Evolutionary conservation across 2,888 invertebrate species (phyloP).

Genomic region (Augiades crinisus): DNA sequence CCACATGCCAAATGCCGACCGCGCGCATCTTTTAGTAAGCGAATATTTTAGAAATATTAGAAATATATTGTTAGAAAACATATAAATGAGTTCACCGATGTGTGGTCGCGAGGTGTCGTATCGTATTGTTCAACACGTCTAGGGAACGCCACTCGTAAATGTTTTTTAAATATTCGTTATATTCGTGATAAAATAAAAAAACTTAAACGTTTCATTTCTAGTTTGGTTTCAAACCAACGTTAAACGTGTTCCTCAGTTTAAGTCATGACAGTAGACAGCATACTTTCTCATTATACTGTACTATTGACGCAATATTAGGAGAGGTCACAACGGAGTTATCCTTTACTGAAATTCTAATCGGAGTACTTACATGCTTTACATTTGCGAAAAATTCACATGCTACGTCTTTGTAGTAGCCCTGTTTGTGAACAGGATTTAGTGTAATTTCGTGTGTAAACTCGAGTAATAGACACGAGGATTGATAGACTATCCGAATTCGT

Average conservation of each 20-base stretch:
- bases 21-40: conserved; percentile 66
- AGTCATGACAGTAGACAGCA: not conserved
- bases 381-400: too few species aligned
- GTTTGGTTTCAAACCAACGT: too few species aligned
- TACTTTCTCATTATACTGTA: not conserved
- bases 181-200: not conserved
- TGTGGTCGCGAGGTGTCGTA: not conserved
- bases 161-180: not conserved
- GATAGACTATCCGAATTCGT: too few species aligned
- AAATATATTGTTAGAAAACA: conserved; percentile 38
- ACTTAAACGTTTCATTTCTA: not conserved
- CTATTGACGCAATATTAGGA: not conserved
- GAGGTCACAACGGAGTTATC: not conserved
- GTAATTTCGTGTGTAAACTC: too few species aligned
- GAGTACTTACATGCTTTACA: too few species aligned
- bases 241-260: not conserved
- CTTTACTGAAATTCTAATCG: not conserved
- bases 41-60: conserved; percentile 68
- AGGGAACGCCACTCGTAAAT: not conserved
- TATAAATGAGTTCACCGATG: conserved; percentile 7
- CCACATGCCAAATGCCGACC: conserved; percentile 67
- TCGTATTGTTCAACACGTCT: not conserved
- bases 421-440: too few species aligned
- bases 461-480: too few species aligned
- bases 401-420: too few species aligned